Evolutionary conservation across 2,888 invertebrate species (phyloP).

Genomic region (Pinctada fucata): DNA sequence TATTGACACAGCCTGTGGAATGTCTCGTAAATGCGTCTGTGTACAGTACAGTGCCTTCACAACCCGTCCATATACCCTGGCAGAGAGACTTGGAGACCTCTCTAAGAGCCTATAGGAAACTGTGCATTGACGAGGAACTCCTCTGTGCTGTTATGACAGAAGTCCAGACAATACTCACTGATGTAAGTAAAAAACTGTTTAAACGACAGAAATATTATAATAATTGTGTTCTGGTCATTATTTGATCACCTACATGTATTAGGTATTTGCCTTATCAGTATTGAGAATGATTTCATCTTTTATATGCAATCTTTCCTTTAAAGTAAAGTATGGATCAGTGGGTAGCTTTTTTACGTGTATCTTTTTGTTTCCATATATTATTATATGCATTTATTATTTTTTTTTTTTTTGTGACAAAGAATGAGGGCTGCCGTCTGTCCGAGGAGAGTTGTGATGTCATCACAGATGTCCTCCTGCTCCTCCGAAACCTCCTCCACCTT

Average conservation of each 20-base stretch:
- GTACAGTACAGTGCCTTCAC: conserved; percentile 5
- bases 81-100: conserved; percentile 48
- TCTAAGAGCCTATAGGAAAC: conserved; percentile 46
- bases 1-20: conserved; percentile 60
- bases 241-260: no score
- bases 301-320: no score
- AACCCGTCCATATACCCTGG: conserved; percentile 34
- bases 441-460: conserved; percentile 51
- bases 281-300: no score
- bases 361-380: no score
- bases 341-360: no score
- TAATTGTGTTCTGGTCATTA: neutral
- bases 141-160: conserved; percentile 45
- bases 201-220: neutral
- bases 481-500: conserved; percentile 61
- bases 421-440: conserved; percentile 30
- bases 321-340: no score
- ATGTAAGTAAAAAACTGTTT: conserved; percentile 41
- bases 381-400: no score
- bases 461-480: conserved; percentile 58
- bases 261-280: no score
- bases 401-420: neutral
- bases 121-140: conserved; percentile 48
- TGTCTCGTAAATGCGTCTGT: conserved; percentile 34
- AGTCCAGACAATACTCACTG: conserved; percentile 49